phyloP scores from a whole-genome alignment of 2,888 invertebrate species.

The Caenorhabditis drosophilae region DNA sequence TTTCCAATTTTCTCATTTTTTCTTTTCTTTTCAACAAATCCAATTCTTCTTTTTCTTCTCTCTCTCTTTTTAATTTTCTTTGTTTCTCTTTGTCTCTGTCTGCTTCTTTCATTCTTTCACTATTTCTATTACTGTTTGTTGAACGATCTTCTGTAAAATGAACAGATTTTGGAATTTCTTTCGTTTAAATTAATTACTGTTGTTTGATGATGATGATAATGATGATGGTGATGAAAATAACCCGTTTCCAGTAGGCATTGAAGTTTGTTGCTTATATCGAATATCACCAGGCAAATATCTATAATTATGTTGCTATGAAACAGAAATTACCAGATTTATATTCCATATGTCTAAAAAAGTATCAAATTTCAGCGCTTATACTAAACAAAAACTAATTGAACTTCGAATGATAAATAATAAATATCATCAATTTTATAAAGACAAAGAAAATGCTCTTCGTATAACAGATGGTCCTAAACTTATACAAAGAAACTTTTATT shows the following conservation, averaged over 20 bases:
- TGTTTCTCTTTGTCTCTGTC: slow-evolving; percentile 6
- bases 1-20: slow-evolving; percentile 9
- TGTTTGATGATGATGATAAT: not conserved
- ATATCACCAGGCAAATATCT: slow-evolving; percentile 58
- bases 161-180: not conserved
- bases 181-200: slow-evolving; percentile 9
- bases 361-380: too few relatives aligned
- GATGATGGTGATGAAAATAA: too few relatives aligned
- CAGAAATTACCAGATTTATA: too few relatives aligned
- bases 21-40: slow-evolving; percentile 14
- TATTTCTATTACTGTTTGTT: slow-evolving; percentile 9
- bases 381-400: too few relatives aligned
- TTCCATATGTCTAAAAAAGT: too few relatives aligned
- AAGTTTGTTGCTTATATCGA: slow-evolving; percentile 50
- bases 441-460: too few relatives aligned
- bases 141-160: slow-evolving; percentile 19
- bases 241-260: not conserved
- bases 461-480: too few relatives aligned
- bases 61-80: slow-evolving; percentile 17
- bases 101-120: slow-evolving; percentile 12
- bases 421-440: too few relatives aligned
- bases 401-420: too few relatives aligned
- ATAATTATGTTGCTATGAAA: not conserved
- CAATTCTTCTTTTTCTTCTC: slow-evolving; percentile 6
- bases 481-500: too few relatives aligned